A percentile compares a stretch with the other conserved stretches of the same genome.
Evolutionary conservation across 2,797 vertebrate genomes (phyloP).

Genomic region (Rhynchonycteris naso): DNA sequence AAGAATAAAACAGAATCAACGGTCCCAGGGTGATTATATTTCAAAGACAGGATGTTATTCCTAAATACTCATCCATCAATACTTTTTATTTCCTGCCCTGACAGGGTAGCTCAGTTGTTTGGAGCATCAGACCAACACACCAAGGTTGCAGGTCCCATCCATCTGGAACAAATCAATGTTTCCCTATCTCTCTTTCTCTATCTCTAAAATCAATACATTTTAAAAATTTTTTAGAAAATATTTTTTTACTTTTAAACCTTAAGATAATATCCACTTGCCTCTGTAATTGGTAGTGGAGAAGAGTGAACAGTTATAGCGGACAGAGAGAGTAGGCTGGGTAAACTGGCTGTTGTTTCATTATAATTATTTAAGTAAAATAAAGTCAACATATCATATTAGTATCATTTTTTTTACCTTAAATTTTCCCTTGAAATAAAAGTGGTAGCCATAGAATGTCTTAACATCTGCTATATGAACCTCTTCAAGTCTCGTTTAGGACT

Average conservation of each 20-base stretch:
- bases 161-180: too few relatives aligned
- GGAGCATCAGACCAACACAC: too few relatives aligned
- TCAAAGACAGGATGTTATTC: neutral
- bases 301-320: neutral
- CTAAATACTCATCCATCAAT: neutral
- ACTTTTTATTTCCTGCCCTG: neutral
- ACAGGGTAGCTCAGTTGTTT: too few relatives aligned
- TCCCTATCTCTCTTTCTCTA: too few relatives aligned
- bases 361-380: neutral
- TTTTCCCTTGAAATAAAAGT: neutral
- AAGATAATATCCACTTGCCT: neutral
- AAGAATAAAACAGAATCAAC: neutral
- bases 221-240: too few relatives aligned
- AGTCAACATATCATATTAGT: neutral
- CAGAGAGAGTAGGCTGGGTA: neutral
- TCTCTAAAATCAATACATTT: too few relatives aligned
- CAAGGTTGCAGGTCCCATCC: too few relatives aligned
- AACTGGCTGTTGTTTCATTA: neutral
- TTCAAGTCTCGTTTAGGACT: neutral
- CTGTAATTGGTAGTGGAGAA: neutral
- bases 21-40: neutral
- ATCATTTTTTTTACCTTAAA: neutral
- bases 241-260: neutral
- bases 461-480: neutral
- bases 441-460: neutral